These are phyloP conservation scores for Mastigias papua DNA, from an alignment of 30 jellyfish, hydroid and myxozoan species.

Conservation along the genomic window DNA sequence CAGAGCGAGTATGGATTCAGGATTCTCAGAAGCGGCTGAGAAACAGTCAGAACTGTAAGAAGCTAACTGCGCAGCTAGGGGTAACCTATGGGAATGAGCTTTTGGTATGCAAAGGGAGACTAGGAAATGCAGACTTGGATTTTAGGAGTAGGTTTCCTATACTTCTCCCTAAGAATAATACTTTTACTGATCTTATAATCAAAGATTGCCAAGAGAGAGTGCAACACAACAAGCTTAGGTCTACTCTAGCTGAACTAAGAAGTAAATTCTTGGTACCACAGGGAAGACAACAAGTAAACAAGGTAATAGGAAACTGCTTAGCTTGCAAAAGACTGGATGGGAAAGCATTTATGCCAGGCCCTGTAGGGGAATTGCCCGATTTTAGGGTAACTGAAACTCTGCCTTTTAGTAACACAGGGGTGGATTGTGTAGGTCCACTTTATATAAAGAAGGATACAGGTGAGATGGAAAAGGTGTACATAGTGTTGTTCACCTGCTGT, in stretches of 20 bases:
- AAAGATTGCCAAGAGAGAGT: slow-evolving; percentile 75
- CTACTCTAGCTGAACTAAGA: slow-evolving; percentile 74
- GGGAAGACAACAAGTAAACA: slow-evolving; percentile 76
- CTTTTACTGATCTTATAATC: slow-evolving; percentile 47
- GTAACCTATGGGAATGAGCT: slow-evolving; percentile 33
- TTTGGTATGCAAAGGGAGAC: slow-evolving; percentile 61
- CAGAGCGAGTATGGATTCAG: slow-evolving; percentile 54
- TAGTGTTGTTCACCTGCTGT: slow-evolving; percentile 60
- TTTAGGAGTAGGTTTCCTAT: slow-evolving; percentile 63
- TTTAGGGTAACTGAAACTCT: slow-evolving; percentile 58
- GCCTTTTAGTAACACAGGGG: slow-evolving; percentile 63
- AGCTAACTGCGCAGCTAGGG: slow-evolving; percentile 57
- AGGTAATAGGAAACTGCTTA: slow-evolving; percentile 52
- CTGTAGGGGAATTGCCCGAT: slow-evolving; percentile 46
- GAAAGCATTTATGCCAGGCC: slow-evolving; percentile 37
- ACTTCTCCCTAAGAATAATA: slow-evolving; percentile 52
- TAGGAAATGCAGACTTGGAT: slow-evolving; percentile 66
- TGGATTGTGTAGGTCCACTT: slow-evolving; percentile 76
- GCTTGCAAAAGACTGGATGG: slow-evolving; percentile 47
- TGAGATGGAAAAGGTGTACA: slow-evolving; percentile 52
- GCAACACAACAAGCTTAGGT: slow-evolving; percentile 55
- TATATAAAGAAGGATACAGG: slow-evolving; percentile 57
- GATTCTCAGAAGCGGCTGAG: slow-evolving; percentile 44
- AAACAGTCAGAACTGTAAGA: slow-evolving; percentile 11
- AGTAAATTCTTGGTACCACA: slow-evolving; percentile 67